These are phyloP conservation scores for Caenorhabditis sulstoni DNA, from an alignment of 2,888 invertebrate species.

Conservation along the genomic window DNA sequence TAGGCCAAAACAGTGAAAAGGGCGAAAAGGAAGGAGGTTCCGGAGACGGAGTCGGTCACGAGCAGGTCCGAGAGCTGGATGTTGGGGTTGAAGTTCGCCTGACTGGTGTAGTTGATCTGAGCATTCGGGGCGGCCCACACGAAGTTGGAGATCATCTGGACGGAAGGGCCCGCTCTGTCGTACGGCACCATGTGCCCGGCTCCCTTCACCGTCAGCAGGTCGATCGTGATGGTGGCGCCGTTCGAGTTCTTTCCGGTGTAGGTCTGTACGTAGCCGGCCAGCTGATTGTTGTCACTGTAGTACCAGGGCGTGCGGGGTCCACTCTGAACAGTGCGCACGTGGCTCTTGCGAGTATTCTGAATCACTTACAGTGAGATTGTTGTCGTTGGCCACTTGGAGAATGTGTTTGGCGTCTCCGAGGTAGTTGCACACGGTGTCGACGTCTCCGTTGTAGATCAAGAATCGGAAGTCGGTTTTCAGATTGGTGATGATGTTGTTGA, in stretches of 20 bases:
- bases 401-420: conserved; percentile 76
- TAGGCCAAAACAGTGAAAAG: conserved; percentile 25
- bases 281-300: conserved; percentile 67
- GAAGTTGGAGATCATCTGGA: conserved; percentile 64
- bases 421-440: conserved; percentile 77
- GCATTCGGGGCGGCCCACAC: conserved; percentile 31
- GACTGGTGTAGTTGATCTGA: conserved; percentile 43
- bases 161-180: conserved; percentile 63
- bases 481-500: conserved; percentile 58
- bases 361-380: conserved; percentile 34
- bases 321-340: conserved; percentile 40
- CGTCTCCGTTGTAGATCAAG: conserved; percentile 76
- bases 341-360: neutral
- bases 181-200: conserved; percentile 69
- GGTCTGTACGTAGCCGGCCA: conserved; percentile 73
- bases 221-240: conserved; percentile 64
- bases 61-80: conserved; percentile 47
- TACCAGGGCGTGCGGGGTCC: conserved; percentile 61
- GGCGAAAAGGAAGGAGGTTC: conserved; percentile 2
- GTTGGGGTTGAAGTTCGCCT: conserved; percentile 52
- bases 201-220: conserved; percentile 75
- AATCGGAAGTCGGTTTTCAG: conserved; percentile 71
- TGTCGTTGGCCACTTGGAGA: conserved; percentile 66
- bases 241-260: conserved; percentile 58
- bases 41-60: neutral